Evolutionary conservation across 2,888 invertebrate species (phyloP).

Genomic region (Polydrusus pterygomalis): DNA sequence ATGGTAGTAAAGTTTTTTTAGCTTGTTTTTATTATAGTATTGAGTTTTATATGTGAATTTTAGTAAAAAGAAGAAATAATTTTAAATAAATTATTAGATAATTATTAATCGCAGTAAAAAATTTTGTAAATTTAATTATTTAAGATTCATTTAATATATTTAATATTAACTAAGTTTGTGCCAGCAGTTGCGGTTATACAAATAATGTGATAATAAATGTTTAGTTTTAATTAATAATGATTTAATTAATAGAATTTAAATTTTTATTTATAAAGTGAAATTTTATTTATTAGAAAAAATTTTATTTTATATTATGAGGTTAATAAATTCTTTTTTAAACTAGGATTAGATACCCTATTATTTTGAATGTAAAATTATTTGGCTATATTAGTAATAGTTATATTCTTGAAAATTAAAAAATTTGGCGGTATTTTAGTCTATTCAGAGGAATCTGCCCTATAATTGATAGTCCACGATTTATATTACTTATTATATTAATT

Average conservation of each 20-base stretch:
- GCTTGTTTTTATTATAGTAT: slow-evolving; percentile 2
- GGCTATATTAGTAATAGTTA: slow-evolving; percentile 76
- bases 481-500: slow-evolving; percentile 63
- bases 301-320: slow-evolving; percentile 71
- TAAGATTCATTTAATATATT: slow-evolving; percentile 77
- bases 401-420: slow-evolving; percentile 80
- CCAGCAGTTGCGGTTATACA: slow-evolving; percentile 84
- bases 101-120: slow-evolving; percentile 72
- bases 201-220: slow-evolving; percentile 71
- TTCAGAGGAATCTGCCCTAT: slow-evolving; percentile 82
- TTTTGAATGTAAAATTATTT: slow-evolving; percentile 71
- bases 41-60: slow-evolving; percentile 76
- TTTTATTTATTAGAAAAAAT: slow-evolving; percentile 73
- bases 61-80: slow-evolving; percentile 51
- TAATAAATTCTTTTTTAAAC: slow-evolving; percentile 73
- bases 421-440: slow-evolving; percentile 82
- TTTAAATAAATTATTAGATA: slow-evolving; percentile 62
- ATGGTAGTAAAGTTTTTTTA: slow-evolving; percentile 59
- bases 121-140: slow-evolving; percentile 77
- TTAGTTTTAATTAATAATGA: slow-evolving; percentile 72
- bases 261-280: slow-evolving; percentile 76
- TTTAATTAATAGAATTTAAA: slow-evolving; percentile 63
- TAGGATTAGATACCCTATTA: slow-evolving; percentile 84
- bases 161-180: slow-evolving; percentile 79
- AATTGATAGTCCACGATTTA: slow-evolving; percentile 80